phyloP scores from a whole-genome alignment of 1,140 invertebrate genomes.

The Bombus turneri region DNA sequence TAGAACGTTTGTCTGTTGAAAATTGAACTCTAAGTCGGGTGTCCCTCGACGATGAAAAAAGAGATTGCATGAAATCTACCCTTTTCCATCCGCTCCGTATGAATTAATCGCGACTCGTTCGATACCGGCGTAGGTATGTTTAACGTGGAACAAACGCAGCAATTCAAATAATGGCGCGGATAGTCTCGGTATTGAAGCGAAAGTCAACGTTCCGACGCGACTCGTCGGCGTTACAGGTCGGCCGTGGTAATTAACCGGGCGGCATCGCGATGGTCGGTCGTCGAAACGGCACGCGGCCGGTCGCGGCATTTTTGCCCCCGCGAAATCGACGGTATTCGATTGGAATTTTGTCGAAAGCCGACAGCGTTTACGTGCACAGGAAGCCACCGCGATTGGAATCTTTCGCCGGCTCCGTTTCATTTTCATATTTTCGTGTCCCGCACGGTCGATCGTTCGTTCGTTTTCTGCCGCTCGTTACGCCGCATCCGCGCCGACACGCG shows the following conservation, averaged over 20 bases:
- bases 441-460: not conserved
- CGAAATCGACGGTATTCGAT: constrained; percentile 46
- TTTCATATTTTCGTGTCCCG: constrained; percentile 51
- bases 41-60: too few relatives aligned
- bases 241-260: constrained; percentile 25
- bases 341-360: constrained; percentile 37
- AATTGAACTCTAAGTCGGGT: not conserved
- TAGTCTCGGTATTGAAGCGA: not conserved
- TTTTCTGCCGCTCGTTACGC: constrained; percentile 34
- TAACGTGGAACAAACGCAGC: not conserved
- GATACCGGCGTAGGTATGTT: not conserved
- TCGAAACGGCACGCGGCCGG: constrained; percentile 21
- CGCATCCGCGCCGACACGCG: too few relatives aligned
- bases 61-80: too few relatives aligned
- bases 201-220: constrained; percentile 1
- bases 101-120: not conserved
- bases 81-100: not conserved
- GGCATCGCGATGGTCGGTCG: constrained; percentile 27
- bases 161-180: not conserved
- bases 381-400: constrained; percentile 53
- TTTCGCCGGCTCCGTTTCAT: constrained; percentile 48
- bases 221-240: constrained; percentile 13
- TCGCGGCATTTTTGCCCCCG: constrained; percentile 40
- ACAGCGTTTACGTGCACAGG: constrained; percentile 44
- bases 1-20: not conserved